Evolutionary conservation across 2,113 vertebrate species (phyloP), one percentile per base, ranked within the genome.

Genomic region (Rhynchomys soricoides): DNA sequence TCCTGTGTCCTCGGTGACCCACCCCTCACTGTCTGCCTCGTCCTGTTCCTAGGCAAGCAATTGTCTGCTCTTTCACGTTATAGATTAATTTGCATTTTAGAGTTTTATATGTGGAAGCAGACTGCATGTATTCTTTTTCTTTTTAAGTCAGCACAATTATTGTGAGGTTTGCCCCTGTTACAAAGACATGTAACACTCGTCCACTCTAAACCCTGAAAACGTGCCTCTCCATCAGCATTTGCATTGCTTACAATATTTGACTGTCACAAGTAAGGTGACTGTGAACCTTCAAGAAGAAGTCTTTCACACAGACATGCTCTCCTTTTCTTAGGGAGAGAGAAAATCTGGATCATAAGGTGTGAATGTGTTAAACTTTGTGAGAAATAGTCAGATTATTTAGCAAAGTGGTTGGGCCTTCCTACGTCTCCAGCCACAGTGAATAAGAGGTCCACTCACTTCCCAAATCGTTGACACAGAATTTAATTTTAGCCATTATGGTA

Each of bases 61-160:
- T 57, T 62, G 55, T 94, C 92, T 94, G 40, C 83, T 90, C 96
- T 94, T 66, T 73, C 40, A 93, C 68, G n/a, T 37, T 75, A 83
- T 83, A 94, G 82, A 71, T 94, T 86, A 93, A 86, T 96, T 89
- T 96, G 64, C 83, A 89, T 93, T 91, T 82, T 93, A 82, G 64
- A 57, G 68, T 86, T 94, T 94, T 90, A 92, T 96, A 74, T 85
- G 40, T 82, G 81, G 77, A 95, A 95, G 45, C 19, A 82, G 89
- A 85, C 37, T 86, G 89, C 62, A 91, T 89, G 86, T 37, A 19
- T 24, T 73, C 55, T 70, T 86, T 93, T 74, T 88, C 43, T 17
- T 43, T 55, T 95, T 96, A 88, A 74, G 29, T 93, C 71, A 83
- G 64, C 24, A 77, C 95, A 85, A 85, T 78, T 93, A 91, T 93